A percentile compares a stretch with the other conserved stretches of the same genome.
Evolutionary conservation across 2,113 vertebrate genomes (phyloP).

Genomic region (Rhea americana): DNA sequence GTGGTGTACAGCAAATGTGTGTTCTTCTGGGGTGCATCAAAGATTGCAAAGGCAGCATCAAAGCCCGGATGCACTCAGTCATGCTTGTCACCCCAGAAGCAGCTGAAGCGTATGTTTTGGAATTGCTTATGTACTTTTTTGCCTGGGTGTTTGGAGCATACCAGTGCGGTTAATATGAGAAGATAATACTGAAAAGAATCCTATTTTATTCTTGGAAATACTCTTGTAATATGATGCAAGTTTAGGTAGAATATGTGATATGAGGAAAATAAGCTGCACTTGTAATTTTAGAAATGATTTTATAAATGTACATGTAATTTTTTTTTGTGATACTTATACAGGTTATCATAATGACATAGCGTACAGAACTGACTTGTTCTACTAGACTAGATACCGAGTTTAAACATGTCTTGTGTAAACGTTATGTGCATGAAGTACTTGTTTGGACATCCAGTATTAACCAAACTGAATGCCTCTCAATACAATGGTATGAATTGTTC

Average conservation of each 20-base stretch:
- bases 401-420: not conserved
- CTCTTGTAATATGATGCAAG: not conserved
- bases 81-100: rapidly evolving
- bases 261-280: not conserved
- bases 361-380: not conserved
- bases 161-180: not conserved
- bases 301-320: rapidly evolving
- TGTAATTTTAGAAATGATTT: not conserved
- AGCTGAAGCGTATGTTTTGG: rapidly evolving
- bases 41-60: not conserved
- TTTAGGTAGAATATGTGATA: rapidly evolving
- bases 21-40: not conserved
- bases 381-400: not conserved
- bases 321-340: not conserved
- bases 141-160: rapidly evolving
- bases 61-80: not conserved
- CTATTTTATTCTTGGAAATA: not conserved
- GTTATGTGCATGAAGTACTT: not conserved
- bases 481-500: not conserved
- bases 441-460: not conserved
- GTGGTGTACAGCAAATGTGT: not conserved
- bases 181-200: not conserved
- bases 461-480: not conserved
- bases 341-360: not conserved
- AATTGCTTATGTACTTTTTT: not conserved